Evolutionary conservation across 2,113 vertebrate species (phyloP).

Genomic region (Phaethornis superciliosus): DNA sequence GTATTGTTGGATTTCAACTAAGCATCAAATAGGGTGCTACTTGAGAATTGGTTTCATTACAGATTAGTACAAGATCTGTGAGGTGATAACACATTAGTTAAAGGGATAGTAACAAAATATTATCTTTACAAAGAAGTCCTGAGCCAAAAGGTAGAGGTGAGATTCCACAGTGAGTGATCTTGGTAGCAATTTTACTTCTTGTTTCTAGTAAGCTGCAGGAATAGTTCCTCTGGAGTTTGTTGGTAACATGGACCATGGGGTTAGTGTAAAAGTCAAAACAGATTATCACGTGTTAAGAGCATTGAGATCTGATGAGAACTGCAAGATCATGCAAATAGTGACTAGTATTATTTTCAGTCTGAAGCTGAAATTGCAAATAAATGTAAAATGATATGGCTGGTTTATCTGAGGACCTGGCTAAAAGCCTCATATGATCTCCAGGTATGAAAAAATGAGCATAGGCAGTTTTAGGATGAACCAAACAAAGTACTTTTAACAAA

Average conservation of each 20-base stretch:
- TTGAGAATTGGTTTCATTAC: not conserved
- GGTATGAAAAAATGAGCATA: not conserved
- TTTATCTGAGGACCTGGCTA: not conserved
- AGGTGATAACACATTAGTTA: not conserved
- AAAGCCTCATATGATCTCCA: not conserved
- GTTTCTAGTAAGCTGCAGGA: not conserved
- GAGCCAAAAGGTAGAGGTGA: not conserved
- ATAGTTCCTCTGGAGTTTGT: not conserved
- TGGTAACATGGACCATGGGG: not conserved
- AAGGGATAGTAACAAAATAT: not conserved
- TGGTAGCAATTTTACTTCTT: not conserved
- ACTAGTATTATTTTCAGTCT: not conserved
- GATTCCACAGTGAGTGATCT: not conserved
- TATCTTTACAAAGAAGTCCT: not conserved
- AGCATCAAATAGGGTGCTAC: not conserved
- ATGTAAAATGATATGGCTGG: not conserved
- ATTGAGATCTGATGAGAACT: not conserved
- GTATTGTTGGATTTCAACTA: not conserved
- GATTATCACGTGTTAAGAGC: not conserved
- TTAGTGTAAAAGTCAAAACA: not conserved
- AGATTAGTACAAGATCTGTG: not conserved
- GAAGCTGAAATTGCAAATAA: not conserved
- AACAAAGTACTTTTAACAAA: not conserved
- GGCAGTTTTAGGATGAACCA: not conserved
- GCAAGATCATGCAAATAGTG: not conserved